These are phyloP conservation scores for Cerastis leucographa DNA, from an alignment of 2,888 invertebrate species.

Conservation along the genomic window DNA sequence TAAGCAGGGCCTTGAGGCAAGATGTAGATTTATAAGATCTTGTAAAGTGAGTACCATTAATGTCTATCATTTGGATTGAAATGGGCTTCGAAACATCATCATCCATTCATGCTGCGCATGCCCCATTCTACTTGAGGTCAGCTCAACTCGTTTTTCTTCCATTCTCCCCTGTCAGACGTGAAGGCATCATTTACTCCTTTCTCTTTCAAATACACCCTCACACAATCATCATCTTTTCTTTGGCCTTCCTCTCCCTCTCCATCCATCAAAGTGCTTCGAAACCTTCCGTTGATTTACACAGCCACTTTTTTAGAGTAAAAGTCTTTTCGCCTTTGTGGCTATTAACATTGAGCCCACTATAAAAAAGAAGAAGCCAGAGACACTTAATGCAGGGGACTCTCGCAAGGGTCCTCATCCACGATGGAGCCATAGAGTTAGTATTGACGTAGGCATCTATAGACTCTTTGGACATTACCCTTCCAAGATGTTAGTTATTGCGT, in stretches of 20 bases:
- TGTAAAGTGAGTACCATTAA: not conserved
- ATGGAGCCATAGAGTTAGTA: not conserved
- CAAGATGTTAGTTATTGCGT: slow-evolving; percentile 5
- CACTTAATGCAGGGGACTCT: not conserved
- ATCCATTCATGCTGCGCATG: no score
- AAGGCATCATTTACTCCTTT: no score
- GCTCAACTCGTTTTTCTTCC: no score
- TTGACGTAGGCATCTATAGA: not conserved
- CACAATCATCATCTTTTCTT: no score
- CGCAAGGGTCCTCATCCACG: not conserved
- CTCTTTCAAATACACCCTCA: no score
- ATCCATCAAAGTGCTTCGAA: no score
- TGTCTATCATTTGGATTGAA: not conserved
- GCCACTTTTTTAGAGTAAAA: not conserved
- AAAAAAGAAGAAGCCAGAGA: not conserved
- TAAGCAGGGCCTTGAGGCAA: not conserved
- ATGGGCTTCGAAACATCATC: not conserved
- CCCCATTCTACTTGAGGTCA: no score
- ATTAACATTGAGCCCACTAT: not conserved
- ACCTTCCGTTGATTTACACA: no score
- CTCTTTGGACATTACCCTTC: not conserved
- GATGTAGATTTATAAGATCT: not conserved
- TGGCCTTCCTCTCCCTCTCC: no score
- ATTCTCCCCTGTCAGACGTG: no score
- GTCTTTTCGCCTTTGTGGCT: not conserved